These are phyloP conservation scores for Premnoplex brunnescens DNA, from an alignment of 2,797 vertebrate genomes.

Conservation along the genomic window DNA sequence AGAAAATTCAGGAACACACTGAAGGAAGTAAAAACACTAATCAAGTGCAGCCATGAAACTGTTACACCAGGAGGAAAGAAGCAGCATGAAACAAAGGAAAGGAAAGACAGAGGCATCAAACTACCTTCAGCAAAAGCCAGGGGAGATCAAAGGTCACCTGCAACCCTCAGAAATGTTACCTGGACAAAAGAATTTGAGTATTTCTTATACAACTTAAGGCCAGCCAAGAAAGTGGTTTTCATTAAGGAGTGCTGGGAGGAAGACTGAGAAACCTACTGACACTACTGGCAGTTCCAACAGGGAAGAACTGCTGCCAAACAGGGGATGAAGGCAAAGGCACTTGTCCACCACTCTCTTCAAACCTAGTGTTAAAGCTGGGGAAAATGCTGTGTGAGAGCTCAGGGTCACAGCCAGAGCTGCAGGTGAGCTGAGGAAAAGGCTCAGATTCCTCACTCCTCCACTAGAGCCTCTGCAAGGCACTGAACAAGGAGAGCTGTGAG, in stretches of 20 bases:
- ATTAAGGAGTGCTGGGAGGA: background rate
- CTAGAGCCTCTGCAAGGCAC: background rate
- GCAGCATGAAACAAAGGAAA: background rate
- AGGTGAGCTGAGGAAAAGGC: background rate
- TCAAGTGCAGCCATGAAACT: accelerated
- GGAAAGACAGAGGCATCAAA: background rate
- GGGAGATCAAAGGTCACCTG: background rate
- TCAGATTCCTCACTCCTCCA: background rate
- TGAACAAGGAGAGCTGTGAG: background rate
- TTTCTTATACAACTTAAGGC: background rate
- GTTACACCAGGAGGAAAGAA: background rate
- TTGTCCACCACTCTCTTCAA: background rate
- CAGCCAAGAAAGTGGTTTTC: background rate
- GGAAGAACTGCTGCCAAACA: background rate
- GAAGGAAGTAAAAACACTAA: background rate
- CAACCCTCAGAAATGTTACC: background rate
- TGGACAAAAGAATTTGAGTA: background rate
- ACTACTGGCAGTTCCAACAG: background rate
- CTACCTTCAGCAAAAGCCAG: background rate
- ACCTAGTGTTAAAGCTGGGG: background rate
- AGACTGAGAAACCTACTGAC: background rate
- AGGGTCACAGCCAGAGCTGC: background rate
- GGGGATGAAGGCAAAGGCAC: background rate
- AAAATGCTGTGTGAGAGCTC: background rate
- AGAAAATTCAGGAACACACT: background rate